These are phyloP conservation scores for Indri indri DNA, from an alignment of 2,113 vertebrate genomes.

Conservation along the genomic window DNA sequence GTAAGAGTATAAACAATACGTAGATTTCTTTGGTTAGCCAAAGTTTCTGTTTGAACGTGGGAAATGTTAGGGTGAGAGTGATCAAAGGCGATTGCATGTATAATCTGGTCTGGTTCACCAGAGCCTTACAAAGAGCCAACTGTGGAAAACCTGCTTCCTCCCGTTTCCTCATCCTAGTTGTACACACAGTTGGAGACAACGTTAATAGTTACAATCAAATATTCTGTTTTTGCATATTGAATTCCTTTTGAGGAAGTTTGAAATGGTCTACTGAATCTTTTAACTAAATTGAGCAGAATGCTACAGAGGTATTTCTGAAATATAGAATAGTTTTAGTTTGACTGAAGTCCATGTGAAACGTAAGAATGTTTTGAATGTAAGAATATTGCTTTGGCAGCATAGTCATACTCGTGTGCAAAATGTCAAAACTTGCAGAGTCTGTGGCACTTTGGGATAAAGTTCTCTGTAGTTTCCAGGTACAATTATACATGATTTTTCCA, in stretches of 20 bases:
- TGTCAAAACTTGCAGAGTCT: neutral
- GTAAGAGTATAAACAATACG: neutral
- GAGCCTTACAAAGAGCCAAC: neutral
- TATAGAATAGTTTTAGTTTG: neutral
- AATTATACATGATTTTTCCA: neutral
- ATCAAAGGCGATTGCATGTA: neutral
- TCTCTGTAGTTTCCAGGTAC: neutral
- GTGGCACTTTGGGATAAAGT: neutral
- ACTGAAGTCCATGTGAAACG: neutral
- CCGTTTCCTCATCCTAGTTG: neutral
- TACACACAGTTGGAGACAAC: neutral
- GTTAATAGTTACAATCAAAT: neutral
- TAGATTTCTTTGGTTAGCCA: neutral
- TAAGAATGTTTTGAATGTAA: conserved; percentile 22
- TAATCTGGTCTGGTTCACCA: neutral
- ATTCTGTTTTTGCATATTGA: neutral
- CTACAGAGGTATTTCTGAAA: conserved; percentile 10
- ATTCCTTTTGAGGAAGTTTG: neutral
- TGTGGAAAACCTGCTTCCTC: neutral
- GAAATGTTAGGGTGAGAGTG: neutral
- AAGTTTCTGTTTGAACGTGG: neutral
- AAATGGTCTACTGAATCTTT: neutral
- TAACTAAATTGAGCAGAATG: neutral
- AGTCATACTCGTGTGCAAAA: conserved; percentile 39
- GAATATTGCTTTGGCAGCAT: conserved; percentile 30